Percentiles rank a stretch among this genome's conserved stretches.
These are phyloP conservation scores for Embiotoca jacksoni DNA, from an alignment of 2,113 vertebrate genomes.

Conservation along the genomic window DNA sequence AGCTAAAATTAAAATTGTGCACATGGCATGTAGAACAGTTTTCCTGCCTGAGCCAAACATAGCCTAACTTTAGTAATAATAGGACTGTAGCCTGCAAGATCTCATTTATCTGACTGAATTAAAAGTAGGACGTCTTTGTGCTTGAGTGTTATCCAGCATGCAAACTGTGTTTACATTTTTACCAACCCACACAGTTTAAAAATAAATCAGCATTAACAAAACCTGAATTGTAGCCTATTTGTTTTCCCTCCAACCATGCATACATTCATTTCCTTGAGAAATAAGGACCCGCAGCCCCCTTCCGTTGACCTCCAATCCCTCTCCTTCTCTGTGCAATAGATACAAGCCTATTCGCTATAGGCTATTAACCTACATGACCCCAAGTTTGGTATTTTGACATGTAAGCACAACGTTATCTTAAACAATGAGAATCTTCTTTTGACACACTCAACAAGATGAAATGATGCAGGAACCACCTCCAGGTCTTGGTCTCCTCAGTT, in stretches of 20 bases:
- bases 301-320: neutral
- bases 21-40: neutral
- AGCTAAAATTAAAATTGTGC: neutral
- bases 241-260: neutral
- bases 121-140: too few species aligned
- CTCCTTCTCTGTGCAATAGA: too few species aligned
- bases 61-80: neutral
- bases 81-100: too few species aligned
- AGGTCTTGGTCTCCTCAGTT: too few species aligned
- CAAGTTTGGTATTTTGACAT: slow-evolving; percentile 1
- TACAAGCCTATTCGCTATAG: too few species aligned
- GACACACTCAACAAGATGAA: too few species aligned
- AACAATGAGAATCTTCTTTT: neutral
- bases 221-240: neutral
- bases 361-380: neutral
- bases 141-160: too few species aligned
- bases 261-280: neutral
- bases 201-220: neutral
- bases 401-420: neutral
- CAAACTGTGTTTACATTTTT: neutral
- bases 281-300: neutral
- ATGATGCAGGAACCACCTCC: too few species aligned
- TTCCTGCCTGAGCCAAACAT: neutral
- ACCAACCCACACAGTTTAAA: neutral
- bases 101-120: neutral